A percentile compares a stretch with the other conserved stretches of the same genome.
Evolutionary conservation across 30 jellyfish, hydroid and myxozoan species (phyloP).

Genomic region (Aurelia aurita): DNA sequence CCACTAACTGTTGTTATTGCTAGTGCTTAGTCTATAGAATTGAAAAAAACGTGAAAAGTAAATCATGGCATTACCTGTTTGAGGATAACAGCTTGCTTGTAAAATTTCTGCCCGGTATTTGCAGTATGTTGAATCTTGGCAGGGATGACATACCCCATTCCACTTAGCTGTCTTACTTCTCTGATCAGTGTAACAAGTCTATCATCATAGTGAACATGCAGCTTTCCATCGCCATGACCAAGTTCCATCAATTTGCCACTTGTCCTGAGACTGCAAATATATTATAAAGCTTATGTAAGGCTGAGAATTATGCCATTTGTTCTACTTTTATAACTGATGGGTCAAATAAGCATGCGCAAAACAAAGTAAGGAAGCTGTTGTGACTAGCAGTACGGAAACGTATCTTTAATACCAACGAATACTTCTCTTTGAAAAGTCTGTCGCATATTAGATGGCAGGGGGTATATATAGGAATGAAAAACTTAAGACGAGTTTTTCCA

Average conservation of each 20-base stretch:
- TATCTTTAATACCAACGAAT: too few relatives aligned
- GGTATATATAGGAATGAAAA: too few relatives aligned
- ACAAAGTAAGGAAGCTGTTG: too few relatives aligned
- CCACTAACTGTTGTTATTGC: too few relatives aligned
- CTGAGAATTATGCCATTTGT: too few relatives aligned
- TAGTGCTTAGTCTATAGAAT: too few relatives aligned
- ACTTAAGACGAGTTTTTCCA: too few relatives aligned
- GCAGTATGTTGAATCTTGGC: slow-evolving; percentile 86
- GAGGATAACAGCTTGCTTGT: slow-evolving; percentile 89
- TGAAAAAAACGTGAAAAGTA: background rate
- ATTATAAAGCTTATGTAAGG: background rate
- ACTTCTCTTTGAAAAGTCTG: too few relatives aligned
- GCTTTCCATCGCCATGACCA: slow-evolving; percentile 92
- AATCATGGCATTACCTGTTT: slow-evolving; percentile 67
- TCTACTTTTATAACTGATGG: too few relatives aligned
- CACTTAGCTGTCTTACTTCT: slow-evolving; percentile 92
- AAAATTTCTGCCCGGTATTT: slow-evolving; percentile 77
- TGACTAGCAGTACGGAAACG: too few relatives aligned
- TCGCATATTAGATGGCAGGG: too few relatives aligned
- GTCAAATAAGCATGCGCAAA: too few relatives aligned
- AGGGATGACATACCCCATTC: slow-evolving; percentile 88
- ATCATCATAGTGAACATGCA: slow-evolving; percentile 91
- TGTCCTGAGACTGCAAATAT: slow-evolving; percentile 62
- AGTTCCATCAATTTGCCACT: slow-evolving; percentile 94
- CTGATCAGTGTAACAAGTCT: slow-evolving; percentile 86